These are phyloP conservation scores for Agrotis puta DNA, from an alignment of 2,888 invertebrate species.

Conservation along the genomic window DNA sequence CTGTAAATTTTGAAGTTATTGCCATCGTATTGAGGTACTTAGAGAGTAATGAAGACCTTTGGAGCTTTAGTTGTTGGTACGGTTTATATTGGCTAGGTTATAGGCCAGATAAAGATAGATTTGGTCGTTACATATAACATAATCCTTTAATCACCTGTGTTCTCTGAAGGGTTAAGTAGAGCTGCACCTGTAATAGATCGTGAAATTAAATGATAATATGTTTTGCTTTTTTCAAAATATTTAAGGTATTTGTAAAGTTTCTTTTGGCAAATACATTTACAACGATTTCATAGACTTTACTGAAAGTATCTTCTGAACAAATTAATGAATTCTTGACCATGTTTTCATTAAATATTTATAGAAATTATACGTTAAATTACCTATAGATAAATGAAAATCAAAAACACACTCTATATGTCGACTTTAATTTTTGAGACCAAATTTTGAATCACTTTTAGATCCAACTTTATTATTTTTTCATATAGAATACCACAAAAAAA, in stretches of 20 bases:
- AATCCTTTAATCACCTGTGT: not conserved
- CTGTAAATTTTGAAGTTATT: slow-evolving; percentile 21
- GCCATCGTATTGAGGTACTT: slow-evolving; percentile 19
- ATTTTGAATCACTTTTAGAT: too few species aligned
- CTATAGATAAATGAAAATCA: not conserved
- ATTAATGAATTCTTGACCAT: too few species aligned
- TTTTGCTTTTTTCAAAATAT: too few species aligned
- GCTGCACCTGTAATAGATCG: not conserved
- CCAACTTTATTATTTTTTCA: too few species aligned
- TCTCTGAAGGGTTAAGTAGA: not conserved
- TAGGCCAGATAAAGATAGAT: not conserved
- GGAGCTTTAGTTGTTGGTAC: not conserved
- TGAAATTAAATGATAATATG: not conserved
- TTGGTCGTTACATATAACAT: not conserved
- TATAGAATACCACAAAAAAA: too few species aligned
- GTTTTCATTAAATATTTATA: too few species aligned
- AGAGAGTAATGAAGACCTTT: not conserved
- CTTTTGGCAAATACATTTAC: not conserved
- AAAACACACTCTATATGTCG: not conserved
- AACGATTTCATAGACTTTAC: not conserved
- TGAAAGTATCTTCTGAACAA: too few species aligned
- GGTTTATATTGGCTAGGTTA: not conserved
- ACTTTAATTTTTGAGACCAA: too few species aligned
- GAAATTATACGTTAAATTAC: too few species aligned
- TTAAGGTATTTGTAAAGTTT: too few species aligned